Evolutionary conservation across 2,797 vertebrate species (phyloP).

Genomic region (Pagetopsis macropterus): DNA sequence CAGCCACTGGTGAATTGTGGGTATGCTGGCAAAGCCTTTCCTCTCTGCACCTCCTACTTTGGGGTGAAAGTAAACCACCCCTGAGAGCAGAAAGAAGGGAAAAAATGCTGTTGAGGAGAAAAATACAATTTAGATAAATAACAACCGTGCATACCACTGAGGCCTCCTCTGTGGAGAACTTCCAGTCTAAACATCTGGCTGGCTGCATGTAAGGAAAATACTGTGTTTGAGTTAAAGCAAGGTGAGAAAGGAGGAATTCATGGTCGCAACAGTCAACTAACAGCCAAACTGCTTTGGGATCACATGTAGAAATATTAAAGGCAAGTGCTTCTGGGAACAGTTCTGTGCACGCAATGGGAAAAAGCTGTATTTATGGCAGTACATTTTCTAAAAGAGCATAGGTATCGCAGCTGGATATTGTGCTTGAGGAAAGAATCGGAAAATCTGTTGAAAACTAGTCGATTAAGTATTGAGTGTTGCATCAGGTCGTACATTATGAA

Average conservation of each 20-base stretch:
- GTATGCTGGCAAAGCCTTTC: constrained; percentile 82
- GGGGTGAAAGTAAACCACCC: constrained; percentile 85
- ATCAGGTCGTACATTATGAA: constrained; percentile 31
- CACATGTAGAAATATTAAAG: constrained; percentile 26
- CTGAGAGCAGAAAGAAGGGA: constrained; percentile 57
- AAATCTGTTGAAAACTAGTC: constrained; percentile 48
- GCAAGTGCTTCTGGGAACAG: constrained; percentile 24
- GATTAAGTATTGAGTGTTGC: constrained; percentile 19
- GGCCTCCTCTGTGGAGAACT: constrained; percentile 82
- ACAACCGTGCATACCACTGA: constrained; percentile 87
- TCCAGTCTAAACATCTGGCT: constrained; percentile 77
- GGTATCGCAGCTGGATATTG: neutral
- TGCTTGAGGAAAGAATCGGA: constrained; percentile 11
- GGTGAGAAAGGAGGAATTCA: constrained; percentile 72
- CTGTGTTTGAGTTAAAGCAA: constrained; percentile 63
- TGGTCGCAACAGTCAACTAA: constrained; percentile 32
- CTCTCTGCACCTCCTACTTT: constrained; percentile 78
- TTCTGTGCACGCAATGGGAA: neutral
- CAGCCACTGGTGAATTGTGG: constrained; percentile 90
- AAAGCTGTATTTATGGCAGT: constrained; percentile 1
- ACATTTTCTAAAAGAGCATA: neutral
- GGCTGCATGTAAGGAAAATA: constrained; percentile 65
- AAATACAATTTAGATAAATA: constrained; percentile 85
- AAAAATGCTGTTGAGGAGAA: constrained; percentile 80
- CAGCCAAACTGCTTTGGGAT: constrained; percentile 39